Conservation (phyloP, 2,888 invertebrate species). For the Drosophila meridionalis region DNA sequence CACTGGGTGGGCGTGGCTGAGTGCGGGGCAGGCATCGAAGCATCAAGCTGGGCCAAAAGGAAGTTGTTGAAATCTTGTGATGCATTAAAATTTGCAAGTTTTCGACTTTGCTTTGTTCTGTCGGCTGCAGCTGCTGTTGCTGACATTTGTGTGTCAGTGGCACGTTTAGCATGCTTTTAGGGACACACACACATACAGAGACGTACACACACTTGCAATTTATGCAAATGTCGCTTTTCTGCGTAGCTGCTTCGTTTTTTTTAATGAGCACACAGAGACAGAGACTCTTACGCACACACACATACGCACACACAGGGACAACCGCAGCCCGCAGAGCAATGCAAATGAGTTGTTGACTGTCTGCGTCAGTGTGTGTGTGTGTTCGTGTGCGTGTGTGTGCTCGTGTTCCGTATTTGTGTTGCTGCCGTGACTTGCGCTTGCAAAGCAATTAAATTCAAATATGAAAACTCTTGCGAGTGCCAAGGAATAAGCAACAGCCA, state of each 20-base stretch:
- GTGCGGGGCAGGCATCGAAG: slow-evolving; percentile 39
- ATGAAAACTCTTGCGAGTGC: slow-evolving; percentile 46
- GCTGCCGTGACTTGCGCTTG: slow-evolving; percentile 50
- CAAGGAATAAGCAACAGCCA: background rate
- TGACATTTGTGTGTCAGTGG: slow-evolving; percentile 80
- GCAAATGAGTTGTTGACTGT: slow-evolving; percentile 43
- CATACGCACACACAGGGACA: slow-evolving; percentile 12
- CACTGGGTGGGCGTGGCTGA: slow-evolving; percentile 4
- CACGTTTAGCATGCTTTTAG: slow-evolving; percentile 72
- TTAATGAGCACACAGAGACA: slow-evolving; percentile 68
- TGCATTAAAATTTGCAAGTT: slow-evolving; percentile 79
- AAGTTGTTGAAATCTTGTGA: slow-evolving; percentile 73
- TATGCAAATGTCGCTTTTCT: slow-evolving; percentile 76
- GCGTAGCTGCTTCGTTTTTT: slow-evolving; percentile 74
- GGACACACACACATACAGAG: slow-evolving; percentile 12
- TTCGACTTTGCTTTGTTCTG: slow-evolving; percentile 71
- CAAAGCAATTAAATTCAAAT: slow-evolving; percentile 73
- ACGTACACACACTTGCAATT: slow-evolving; percentile 40
- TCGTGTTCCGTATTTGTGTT: slow-evolving; percentile 25
- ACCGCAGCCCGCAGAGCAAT: slow-evolving; percentile 38
- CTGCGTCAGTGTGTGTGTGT: slow-evolving; percentile 17
- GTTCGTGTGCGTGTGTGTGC: slow-evolving; percentile 3
- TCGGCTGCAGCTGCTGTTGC: slow-evolving; percentile 28
- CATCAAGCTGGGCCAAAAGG: slow-evolving; percentile 48
- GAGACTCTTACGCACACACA: slow-evolving; percentile 2